Conservation (phyloP, 1,140 invertebrate genomes). For the Magallana ariakensis region DNA sequence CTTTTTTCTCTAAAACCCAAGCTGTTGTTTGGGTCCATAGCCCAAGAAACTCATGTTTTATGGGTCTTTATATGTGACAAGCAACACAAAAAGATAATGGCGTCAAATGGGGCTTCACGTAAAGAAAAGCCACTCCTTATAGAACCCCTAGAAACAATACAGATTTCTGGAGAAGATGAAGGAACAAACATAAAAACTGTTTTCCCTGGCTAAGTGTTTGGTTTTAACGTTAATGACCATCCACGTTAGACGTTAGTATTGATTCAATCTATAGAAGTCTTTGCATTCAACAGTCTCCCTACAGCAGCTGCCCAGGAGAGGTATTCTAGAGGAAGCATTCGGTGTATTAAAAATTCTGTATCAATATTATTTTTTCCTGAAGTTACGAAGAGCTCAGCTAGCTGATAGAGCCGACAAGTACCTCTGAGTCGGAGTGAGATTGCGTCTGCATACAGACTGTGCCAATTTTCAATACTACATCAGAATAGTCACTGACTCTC, state of each 20-base stretch:
- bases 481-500: not conserved
- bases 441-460: not conserved
- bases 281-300: slow-evolving; percentile 9
- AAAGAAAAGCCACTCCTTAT: not conserved
- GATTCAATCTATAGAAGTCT: not conserved
- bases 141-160: not conserved
- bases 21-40: too few relatives aligned
- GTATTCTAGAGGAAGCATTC: not conserved
- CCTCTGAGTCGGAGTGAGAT: too few relatives aligned
- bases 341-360: slow-evolving; percentile 28
- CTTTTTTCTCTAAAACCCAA: too few relatives aligned
- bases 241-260: not conserved
- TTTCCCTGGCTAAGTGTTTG: slow-evolving; percentile 1
- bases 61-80: not conserved
- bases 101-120: not conserved
- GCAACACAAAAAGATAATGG: not conserved
- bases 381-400: not conserved
- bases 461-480: not conserved
- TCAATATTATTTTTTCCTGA: slow-evolving; percentile 13
- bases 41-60: not conserved
- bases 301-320: not conserved
- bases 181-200: slow-evolving; percentile 16
- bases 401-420: not conserved
- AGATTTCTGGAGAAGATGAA: slow-evolving; percentile 5
- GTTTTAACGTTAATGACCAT: not conserved